These are phyloP conservation scores for Ptilonorhynchus violaceus DNA, from an alignment of 2,113 vertebrate genomes.

Conservation along the genomic window DNA sequence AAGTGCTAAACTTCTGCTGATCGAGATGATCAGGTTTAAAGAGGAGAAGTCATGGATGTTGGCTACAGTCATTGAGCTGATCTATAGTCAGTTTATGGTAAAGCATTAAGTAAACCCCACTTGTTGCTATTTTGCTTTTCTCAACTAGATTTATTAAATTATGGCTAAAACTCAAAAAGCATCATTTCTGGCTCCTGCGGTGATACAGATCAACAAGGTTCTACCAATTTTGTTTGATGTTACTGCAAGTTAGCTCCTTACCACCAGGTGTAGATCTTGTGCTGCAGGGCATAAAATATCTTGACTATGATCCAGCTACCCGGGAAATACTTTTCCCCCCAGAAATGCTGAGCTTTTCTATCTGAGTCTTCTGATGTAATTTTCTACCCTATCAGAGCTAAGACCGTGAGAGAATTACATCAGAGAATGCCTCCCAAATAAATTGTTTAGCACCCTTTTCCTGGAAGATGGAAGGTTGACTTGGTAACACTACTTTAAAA, in stretches of 20 bases:
- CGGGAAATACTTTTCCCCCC: not conserved
- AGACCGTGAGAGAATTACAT: not conserved
- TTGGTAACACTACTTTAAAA: not conserved
- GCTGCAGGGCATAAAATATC: not conserved
- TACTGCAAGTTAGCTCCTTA: not conserved
- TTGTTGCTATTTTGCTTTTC: not conserved
- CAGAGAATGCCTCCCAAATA: not conserved
- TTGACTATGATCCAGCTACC: not conserved
- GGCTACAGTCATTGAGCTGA: not conserved
- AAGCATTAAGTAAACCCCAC: not conserved
- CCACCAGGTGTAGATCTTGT: not conserved
- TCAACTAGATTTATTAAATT: not conserved
- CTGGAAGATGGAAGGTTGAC: not conserved
- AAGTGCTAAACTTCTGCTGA: not conserved
- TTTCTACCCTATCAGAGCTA: not conserved
- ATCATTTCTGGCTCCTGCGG: not conserved
- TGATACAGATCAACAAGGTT: not conserved
- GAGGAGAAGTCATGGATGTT: not conserved
- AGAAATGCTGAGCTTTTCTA: not conserved
- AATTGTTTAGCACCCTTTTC: not conserved
- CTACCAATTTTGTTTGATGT: not conserved
- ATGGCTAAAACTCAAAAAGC: not conserved
- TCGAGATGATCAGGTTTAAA: not conserved
- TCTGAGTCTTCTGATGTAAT: not conserved
- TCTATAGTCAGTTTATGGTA: not conserved